Evolutionary conservation across 2,888 invertebrate species (phyloP).

Genomic region (Copidosoma aretas): DNA sequence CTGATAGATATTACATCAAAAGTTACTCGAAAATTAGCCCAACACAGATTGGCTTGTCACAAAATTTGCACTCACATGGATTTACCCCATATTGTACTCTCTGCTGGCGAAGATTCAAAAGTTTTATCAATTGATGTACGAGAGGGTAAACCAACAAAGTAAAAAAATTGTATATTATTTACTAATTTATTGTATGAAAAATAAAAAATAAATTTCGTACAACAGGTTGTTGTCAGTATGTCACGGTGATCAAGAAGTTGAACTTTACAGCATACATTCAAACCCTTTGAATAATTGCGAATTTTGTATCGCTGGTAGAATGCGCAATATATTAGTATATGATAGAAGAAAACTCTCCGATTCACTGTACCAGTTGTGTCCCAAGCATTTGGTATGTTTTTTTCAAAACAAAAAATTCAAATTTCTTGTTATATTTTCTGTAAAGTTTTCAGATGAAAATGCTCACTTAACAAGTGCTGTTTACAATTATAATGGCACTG

Average conservation of each 20-base stretch:
- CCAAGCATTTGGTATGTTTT: constrained; percentile 65
- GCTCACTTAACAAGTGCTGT: constrained; percentile 86
- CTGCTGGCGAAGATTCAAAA: constrained; percentile 88
- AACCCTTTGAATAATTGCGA: constrained; percentile 81
- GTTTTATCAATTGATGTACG: constrained; percentile 85
- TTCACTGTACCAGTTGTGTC: constrained; percentile 71
- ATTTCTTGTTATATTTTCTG: background rate
- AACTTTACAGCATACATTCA: constrained; percentile 86
- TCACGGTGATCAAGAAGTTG: constrained; percentile 69
- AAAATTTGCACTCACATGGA: constrained; percentile 80
- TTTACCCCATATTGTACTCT: constrained; percentile 79
- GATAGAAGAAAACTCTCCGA: constrained; percentile 70
- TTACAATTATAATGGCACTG: constrained; percentile 89
- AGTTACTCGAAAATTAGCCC: constrained; percentile 68
- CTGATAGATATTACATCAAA: constrained; percentile 65
- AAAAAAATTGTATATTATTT: constrained; percentile 50
- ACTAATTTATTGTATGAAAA: constrained; percentile 12
- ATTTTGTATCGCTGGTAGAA: constrained; percentile 84
- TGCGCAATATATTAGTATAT: constrained; percentile 78
- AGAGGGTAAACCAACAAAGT: constrained; percentile 71
- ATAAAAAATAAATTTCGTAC: constrained; percentile 16
- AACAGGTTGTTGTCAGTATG: constrained; percentile 68
- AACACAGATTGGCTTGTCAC: constrained; percentile 81
- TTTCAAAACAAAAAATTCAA: constrained; percentile 1
- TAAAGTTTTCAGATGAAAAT: constrained; percentile 54